Evolutionary conservation across 2,113 vertebrate genomes (phyloP).

Genomic region (Chaenogobius annularis): DNA sequence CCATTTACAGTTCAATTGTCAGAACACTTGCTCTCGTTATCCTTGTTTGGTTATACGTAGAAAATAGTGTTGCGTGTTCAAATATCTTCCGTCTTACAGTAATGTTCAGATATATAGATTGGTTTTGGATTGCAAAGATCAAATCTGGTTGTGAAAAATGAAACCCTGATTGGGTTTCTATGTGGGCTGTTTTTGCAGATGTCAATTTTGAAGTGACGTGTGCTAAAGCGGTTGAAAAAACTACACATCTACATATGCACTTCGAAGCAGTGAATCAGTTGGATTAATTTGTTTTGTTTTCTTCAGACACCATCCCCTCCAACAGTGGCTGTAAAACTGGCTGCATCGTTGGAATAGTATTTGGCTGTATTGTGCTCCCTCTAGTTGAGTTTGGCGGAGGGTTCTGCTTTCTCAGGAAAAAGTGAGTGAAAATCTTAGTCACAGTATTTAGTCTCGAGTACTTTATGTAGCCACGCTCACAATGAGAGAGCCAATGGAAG

Average conservation of each 20-base stretch:
- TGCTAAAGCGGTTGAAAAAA: neutral
- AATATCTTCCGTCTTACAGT: too few relatives aligned
- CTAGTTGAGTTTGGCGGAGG: neutral
- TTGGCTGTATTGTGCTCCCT: neutral
- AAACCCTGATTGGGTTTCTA: too few relatives aligned
- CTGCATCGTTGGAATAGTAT: slow-evolving; percentile 44
- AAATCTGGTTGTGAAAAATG: too few relatives aligned
- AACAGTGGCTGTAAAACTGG: slow-evolving; percentile 3
- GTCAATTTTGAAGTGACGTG: neutral
- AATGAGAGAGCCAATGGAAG: too few relatives aligned
- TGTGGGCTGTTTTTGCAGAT: neutral
- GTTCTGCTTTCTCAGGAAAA: slow-evolving; percentile 5
- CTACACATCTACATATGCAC: neutral
- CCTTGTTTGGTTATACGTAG: too few relatives aligned
- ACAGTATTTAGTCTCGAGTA: too few relatives aligned
- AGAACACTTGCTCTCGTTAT: too few relatives aligned
- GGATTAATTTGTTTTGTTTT: neutral
- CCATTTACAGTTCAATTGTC: too few relatives aligned
- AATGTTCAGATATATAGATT: too few relatives aligned
- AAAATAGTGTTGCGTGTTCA: too few relatives aligned
- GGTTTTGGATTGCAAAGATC: too few relatives aligned
- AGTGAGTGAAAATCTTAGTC: slow-evolving; percentile 32
- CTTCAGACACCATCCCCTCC: neutral
- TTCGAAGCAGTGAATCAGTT: neutral
- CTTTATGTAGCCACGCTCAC: too few relatives aligned